Evolutionary conservation across 2,113 vertebrate genomes (phyloP), one percentile per base, ranked within the genome.

Genomic region (Pipa parva): DNA sequence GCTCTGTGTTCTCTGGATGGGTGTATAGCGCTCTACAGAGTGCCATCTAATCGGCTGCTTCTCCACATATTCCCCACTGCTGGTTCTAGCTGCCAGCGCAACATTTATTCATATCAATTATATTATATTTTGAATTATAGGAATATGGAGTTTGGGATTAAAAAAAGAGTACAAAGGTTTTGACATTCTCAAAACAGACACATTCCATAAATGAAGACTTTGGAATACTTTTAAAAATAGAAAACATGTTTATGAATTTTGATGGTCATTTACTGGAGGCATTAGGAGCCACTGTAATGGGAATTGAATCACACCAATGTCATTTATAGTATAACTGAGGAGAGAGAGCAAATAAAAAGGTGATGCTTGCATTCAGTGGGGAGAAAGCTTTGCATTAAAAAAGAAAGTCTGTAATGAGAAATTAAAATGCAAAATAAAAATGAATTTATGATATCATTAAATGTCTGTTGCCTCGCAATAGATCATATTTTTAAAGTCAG

Each of bases 221-320:
- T 59, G 71, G 54, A 50, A 67, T 76, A 22, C 74, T 67, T 29
- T n/a, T 31, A 54, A 65, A 67, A 83, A 80, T 63, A 48, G 72
- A 69, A 87, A 81, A 77, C 71, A 59, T 91, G 92, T 85, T 84
- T 72, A 71, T 84, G 92, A 88, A 91, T 93, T 92, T 89, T 90
- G 89, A 92, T 90, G 80, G 84, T 84, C 78, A 72, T 89, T 87
- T 87, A 83, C n/a, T 59, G 64, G 39, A 51, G 48, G 17, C 67
- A 80, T 71, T 17, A 37, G 49, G 29, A 36, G 60, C 63, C 63
- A 65, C 73, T n/a, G 24, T 42, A 0, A 22, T 18, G 72, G 33
- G 58, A 27, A 52, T 65, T 4, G 33, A 68, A 68, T 68, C 29
- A 59, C 29, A 26, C 5, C 15, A 37, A n/a, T 37, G 33, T 51